Percentiles rank a stretch among this genome's conserved stretches.
These are phyloP conservation scores for Sylvilagus bachmani DNA, from an alignment of 2,113 vertebrate genomes.

Conservation along the genomic window DNA sequence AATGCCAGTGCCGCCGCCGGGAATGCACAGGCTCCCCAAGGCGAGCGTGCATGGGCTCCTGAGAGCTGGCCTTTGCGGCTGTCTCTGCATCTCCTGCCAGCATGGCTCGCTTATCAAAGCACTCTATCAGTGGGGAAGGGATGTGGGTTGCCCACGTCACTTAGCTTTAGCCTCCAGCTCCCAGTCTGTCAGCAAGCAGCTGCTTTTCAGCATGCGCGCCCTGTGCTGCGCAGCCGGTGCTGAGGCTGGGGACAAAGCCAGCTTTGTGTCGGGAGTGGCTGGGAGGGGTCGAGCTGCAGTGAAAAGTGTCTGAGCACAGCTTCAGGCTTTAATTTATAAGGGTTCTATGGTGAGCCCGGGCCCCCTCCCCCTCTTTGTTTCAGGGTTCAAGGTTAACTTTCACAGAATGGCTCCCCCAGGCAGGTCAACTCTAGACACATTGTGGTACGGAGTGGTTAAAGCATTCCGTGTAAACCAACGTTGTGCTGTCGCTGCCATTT, in stretches of 20 bases:
- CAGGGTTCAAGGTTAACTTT: slow-evolving; percentile 66
- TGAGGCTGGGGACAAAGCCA: slow-evolving; percentile 87
- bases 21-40: slow-evolving; percentile 84
- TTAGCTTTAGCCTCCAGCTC: slow-evolving; percentile 89
- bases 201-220: slow-evolving; percentile 91
- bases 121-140: slow-evolving; percentile 97
- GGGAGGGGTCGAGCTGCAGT: neutral
- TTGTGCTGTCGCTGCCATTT: neutral
- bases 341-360: neutral
- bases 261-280: slow-evolving; percentile 85
- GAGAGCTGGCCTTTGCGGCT: slow-evolving; percentile 87
- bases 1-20: neutral
- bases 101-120: slow-evolving; percentile 94
- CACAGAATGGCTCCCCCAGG: slow-evolving; percentile 5
- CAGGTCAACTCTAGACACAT: neutral
- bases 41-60: slow-evolving; percentile 93
- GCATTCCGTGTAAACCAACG: neutral
- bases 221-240: slow-evolving; percentile 81
- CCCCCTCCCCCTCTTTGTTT: neutral
- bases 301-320: slow-evolving; percentile 56
- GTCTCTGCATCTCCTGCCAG: slow-evolving; percentile 89
- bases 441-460: neutral
- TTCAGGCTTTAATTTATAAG: slow-evolving; percentile 67
- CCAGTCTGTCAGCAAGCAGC: slow-evolving; percentile 92
- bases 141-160: slow-evolving; percentile 95